Base-by-base conservation (phyloP, 2,113 vertebrate genomes). In the Leucopsar rothschildi region DNA sequence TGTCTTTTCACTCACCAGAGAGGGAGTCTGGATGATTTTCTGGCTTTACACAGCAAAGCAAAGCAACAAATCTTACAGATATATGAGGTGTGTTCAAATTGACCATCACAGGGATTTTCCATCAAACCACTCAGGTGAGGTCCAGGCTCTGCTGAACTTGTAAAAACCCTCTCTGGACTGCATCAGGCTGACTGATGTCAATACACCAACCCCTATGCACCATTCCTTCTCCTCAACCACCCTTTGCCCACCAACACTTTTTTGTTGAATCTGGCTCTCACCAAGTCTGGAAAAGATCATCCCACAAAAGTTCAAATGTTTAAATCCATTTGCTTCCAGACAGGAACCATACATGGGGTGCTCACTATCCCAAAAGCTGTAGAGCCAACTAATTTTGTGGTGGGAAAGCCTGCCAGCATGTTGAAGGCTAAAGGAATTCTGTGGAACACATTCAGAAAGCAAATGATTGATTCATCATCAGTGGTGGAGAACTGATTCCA, bases 391-490 rank as follows among this genome's bases (percentile, higher is more conserved):
- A 42, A 95, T 95, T 92, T 94, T 92, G 93, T 94, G 83, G 57
- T 95, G 84, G 90, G 80, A 93, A 94, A 94, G 79, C 77, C 78
- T 92, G 94, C 92, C 96, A 96, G 88, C 11, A 1, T 5, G 15
- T 88, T 83, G 90, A 88, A 95, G 73, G 69, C 92, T 86, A 88
- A 96, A 95, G 94, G 90, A 96, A 92, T 96, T 96, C 93, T 93
- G 82, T 94, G 93, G 93, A 96, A 92, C 82, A 78, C 0, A 22
- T 95, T 95, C 92, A 88, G 94, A 96, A 94, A 86, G 88, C 61
- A 82, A 95, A 94, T 86, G 92, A 95, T 95, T 93, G 95, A 96
- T 95, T 96, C 95, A 86, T 90, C 90, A 10, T 84, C 20, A 35
- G 91, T 61, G 84, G 93, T 89, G 37, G 57, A 95, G 78, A 95